phyloP scores from a whole-genome alignment of 2,113 vertebrate genomes.

The Pavo muticus region DNA sequence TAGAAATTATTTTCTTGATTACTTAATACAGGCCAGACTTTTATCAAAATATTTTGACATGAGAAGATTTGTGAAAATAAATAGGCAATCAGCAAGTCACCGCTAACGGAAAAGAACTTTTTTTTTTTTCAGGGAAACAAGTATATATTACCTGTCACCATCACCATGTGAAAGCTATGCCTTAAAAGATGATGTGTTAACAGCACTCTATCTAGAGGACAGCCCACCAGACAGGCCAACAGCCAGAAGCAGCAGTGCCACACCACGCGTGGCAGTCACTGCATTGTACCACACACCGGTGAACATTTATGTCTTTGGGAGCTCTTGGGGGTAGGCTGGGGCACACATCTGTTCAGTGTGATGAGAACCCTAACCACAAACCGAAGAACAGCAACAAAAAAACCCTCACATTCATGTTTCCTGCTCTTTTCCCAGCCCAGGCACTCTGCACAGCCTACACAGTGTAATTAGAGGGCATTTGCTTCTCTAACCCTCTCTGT shows the following conservation, averaged over 20 bases:
- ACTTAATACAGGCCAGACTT: constrained; percentile 63
- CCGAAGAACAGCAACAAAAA: background rate
- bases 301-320: background rate
- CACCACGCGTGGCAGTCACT: background rate
- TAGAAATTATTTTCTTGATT: constrained; percentile 71
- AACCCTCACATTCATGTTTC: background rate
- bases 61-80: constrained; percentile 71
- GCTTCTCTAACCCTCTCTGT: background rate
- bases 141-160: constrained; percentile 66
- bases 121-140: constrained; percentile 34
- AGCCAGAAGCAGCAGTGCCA: background rate
- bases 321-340: background rate
- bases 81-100: constrained; percentile 70
- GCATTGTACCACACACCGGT: background rate
- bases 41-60: constrained; percentile 74
- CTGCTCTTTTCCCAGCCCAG: background rate
- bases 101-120: constrained; percentile 29
- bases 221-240: constrained; percentile 34
- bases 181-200: constrained; percentile 50
- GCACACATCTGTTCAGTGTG: background rate
- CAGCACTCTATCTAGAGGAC: constrained; percentile 37
- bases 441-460: background rate
- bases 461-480: background rate
- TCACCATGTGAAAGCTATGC: constrained; percentile 7
- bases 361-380: background rate